Evolutionary conservation across 2,113 vertebrate genomes (phyloP).

Genomic region (Dromiciops gliroides): DNA sequence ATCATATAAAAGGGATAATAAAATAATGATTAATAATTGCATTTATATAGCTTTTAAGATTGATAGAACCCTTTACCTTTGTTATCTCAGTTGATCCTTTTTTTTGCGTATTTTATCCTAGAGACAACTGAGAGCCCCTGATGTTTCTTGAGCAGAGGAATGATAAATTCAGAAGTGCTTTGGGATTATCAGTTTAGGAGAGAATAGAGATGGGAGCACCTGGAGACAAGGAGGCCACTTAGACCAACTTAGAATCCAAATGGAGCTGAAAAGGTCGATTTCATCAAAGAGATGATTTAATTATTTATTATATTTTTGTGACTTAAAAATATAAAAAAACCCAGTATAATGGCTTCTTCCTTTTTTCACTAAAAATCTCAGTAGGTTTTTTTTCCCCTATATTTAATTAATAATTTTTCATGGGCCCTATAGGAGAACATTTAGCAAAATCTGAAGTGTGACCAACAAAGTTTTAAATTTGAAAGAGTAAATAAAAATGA

Average conservation of each 20-base stretch:
- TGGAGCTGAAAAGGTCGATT: constrained; percentile 53
- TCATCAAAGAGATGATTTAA: constrained; percentile 15
- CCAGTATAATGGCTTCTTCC: background rate
- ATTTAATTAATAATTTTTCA: constrained; percentile 40
- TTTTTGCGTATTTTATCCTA: background rate
- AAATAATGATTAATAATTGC: background rate
- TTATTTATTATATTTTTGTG: constrained; percentile 47
- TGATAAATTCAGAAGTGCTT: background rate
- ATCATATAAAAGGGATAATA: background rate
- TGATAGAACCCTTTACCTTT: background rate
- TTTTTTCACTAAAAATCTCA: constrained; percentile 61
- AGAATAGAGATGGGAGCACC: no score
- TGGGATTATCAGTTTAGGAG: background rate
- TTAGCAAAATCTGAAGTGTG: constrained; percentile 53
- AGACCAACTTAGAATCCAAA: background rate
- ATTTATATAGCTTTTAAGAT: background rate
- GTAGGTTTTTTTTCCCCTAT: constrained; percentile 34
- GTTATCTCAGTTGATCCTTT: background rate
- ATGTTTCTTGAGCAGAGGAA: background rate
- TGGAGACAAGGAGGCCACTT: no score
- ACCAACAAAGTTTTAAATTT: background rate
- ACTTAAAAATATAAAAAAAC: constrained; percentile 44
- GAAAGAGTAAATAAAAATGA: background rate
- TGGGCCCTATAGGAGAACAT: constrained; percentile 2
- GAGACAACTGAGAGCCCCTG: background rate